Evolutionary conservation across 2,888 invertebrate species (phyloP), one percentile per base, ranked within the genome.

Genomic region (Aphidoletes aphidimyza): DNA sequence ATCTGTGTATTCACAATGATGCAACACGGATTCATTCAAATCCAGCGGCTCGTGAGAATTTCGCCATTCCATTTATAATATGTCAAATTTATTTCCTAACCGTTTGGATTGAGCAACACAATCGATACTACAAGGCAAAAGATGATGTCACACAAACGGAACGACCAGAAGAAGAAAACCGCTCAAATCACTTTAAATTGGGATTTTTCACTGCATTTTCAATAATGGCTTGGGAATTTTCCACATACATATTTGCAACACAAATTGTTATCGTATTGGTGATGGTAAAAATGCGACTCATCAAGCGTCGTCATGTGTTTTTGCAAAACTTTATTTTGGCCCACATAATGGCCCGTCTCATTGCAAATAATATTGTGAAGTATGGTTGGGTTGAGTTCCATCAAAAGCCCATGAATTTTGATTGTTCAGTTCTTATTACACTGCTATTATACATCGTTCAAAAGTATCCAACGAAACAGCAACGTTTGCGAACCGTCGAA

Each of bases 1-100:
- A 95, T 89, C 93, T 96, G 87, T 95, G 93, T 87, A 97, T 97
- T 89, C 97, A 97, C 89, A 92, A 93, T 37, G 96, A 96, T 88
- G 94, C 93, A 84, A 96, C 97, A 0, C 91, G 97, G 83, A 95
- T 96, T 3, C 95, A 96, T 87, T 96, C 96, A 94, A 93, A 95
- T 0, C 97, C 97, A 0, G 94, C 96, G 59, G 92, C 97, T 83
- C 90, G 97, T 36, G 97, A 97, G 89, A 96, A 95, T 88, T 95
- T 96, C 88, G 96, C 95, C 0, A 95, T 94, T 87, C 97, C 97
- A 0, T 91, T 96, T 59, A 91, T 96, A 86, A 91, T 96, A 22
- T 90, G 93, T 84, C 95, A 97, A 88, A 93, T 94, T 90, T 93
- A 94, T 87, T 90, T 93, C 37, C 90, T 96, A 0, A 92, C 92